Conservation (phyloP, 1,140 invertebrate species). For the Lineus longissimus region DNA sequence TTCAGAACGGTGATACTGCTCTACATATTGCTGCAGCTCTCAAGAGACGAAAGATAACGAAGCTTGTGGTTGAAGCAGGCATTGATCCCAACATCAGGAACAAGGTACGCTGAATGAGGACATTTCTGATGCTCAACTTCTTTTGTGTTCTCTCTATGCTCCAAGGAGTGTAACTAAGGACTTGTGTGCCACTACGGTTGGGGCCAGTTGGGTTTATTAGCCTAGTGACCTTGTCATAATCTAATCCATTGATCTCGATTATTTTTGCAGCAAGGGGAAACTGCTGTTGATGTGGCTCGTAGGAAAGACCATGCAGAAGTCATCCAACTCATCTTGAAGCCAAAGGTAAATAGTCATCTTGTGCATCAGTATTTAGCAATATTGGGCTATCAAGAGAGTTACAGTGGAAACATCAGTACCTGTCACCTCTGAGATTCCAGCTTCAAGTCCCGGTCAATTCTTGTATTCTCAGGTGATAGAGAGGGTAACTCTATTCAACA, state of each 20-base stretch:
- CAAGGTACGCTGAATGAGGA: constrained; percentile 58
- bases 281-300: constrained; percentile 80
- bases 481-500: too few relatives aligned
- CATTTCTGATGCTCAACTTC: too few relatives aligned
- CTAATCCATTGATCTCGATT: neutral
- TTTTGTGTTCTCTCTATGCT: neutral
- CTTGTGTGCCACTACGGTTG: too few relatives aligned
- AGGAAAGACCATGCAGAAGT: constrained; percentile 83
- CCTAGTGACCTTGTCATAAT: neutral
- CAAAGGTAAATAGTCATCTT: constrained; percentile 27
- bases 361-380: too few relatives aligned
- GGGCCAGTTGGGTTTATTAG: too few relatives aligned
- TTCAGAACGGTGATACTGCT: constrained; percentile 86
- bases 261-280: constrained; percentile 72
- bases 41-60: constrained; percentile 84
- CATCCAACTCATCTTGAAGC: constrained; percentile 57
- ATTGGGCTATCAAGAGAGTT: too few relatives aligned
- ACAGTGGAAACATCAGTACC: too few relatives aligned
- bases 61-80: constrained; percentile 82
- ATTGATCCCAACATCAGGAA: constrained; percentile 76
- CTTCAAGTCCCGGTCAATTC: too few relatives aligned
- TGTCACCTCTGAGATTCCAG: too few relatives aligned
- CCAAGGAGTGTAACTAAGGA: neutral
- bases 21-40: constrained; percentile 91
- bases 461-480: too few relatives aligned